phyloP scores from a whole-genome alignment of 2,888 invertebrate species.

The Cryptops parisi region DNA sequence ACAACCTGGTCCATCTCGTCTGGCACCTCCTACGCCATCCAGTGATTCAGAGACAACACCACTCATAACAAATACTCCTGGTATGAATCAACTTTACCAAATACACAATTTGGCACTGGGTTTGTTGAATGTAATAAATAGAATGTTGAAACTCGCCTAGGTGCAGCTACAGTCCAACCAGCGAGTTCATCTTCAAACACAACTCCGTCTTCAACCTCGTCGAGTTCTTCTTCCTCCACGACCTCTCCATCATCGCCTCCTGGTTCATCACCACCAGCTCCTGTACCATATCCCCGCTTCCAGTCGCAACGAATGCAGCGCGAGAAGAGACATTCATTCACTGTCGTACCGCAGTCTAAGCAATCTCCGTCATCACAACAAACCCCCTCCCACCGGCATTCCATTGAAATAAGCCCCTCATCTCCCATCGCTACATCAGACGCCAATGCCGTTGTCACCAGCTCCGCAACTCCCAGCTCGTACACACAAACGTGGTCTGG shows the following conservation, averaged over 20 bases:
- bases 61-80: constrained; percentile 13
- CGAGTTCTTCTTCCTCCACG: constrained; percentile 34
- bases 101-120: background rate
- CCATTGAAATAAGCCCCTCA: constrained; percentile 18
- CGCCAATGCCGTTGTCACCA: background rate
- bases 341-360: constrained; percentile 7
- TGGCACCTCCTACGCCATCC: constrained; percentile 42
- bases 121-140: background rate
- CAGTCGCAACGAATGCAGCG: constrained; percentile 20
- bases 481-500: constrained; percentile 11
- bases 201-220: constrained; percentile 43
- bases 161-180: constrained; percentile 1
- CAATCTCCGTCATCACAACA: constrained; percentile 25
- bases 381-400: constrained; percentile 24
- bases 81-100: background rate
- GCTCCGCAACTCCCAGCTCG: background rate
- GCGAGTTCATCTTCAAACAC: constrained; percentile 33
- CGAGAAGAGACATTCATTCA: constrained; percentile 39
- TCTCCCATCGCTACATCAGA: constrained; percentile 1
- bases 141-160: background rate
- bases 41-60: constrained; percentile 18
- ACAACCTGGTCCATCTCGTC: constrained; percentile 46
- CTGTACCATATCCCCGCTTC: constrained; percentile 1
- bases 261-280: constrained; percentile 10
- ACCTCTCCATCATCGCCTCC: constrained; percentile 36